phyloP scores from a whole-genome alignment of 2,888 invertebrate genomes.

The Biston stratarius region DNA sequence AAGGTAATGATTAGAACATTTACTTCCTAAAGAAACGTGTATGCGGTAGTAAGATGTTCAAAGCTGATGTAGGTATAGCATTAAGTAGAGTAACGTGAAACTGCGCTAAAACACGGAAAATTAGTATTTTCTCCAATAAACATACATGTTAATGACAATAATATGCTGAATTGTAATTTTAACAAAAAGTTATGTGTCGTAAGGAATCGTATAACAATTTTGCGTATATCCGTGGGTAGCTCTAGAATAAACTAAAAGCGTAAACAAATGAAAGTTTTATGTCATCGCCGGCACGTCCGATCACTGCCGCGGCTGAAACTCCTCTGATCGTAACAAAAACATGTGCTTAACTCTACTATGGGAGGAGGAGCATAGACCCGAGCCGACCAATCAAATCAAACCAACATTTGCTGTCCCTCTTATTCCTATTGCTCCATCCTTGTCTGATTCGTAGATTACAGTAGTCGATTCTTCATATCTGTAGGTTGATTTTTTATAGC shows the following conservation, averaged over 20 bases:
- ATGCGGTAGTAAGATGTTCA: too few relatives aligned
- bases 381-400: constrained; percentile 54
- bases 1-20: too few relatives aligned
- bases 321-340: constrained; percentile 75
- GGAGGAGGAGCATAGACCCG: constrained; percentile 59
- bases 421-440: constrained; percentile 48
- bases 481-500: constrained; percentile 75
- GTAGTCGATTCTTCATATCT: constrained; percentile 77
- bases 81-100: too few relatives aligned
- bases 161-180: too few relatives aligned
- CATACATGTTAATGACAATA: too few relatives aligned
- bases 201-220: not conserved
- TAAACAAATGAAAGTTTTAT: constrained; percentile 65
- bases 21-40: too few relatives aligned
- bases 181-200: not conserved
- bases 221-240: not conserved
- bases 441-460: constrained; percentile 67
- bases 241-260: constrained; percentile 44
- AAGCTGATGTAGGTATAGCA: too few relatives aligned
- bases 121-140: too few relatives aligned
- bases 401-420: constrained; percentile 49
- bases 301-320: constrained; percentile 54
- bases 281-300: constrained; percentile 55
- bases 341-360: constrained; percentile 61
- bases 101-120: too few relatives aligned